Base-by-base conservation (phyloP, 2,888 invertebrate genomes). In the Nomada lathburiana region DNA sequence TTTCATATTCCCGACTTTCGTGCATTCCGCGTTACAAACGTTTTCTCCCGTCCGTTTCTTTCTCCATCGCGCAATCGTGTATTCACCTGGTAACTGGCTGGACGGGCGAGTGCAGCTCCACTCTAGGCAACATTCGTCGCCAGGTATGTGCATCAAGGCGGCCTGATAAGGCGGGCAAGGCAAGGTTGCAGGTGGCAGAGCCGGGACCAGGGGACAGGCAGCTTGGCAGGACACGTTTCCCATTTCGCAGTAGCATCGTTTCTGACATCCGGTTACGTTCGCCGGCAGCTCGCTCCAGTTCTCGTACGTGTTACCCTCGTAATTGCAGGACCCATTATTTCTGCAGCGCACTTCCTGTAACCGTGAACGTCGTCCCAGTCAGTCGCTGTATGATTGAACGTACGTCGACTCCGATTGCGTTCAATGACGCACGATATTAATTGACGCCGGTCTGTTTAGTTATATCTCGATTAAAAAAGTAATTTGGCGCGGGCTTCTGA, bases 281-380 rank as follows among this genome's bases (percentile, higher is more conserved):
- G 95, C 94, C 0, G 98, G 98, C 63, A 98, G 96, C 89, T 97
- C 96, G 75, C 97, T 97, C 97, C 97, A 98, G 93, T 98, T 98
- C 53, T 93, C 93, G 90, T 94, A 94, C 74, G 90, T 92, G 57
- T 95, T 94, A 55, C 96, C 97, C 84, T 96, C 96, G 90, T 97
- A 97, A 71, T 95, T 94, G 90, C 98, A 98, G 0, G 97, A 97
- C 0, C 98, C 98, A 91, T 98, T 98, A 92, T 96, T 96, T 78
- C 96, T 95, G 87, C 98, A 98, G 52, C 95, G 95, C 80, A 98
- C 96, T 82, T 97, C 95, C 86, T 97, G 53, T 36, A 50, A 20
- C 18, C 16, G 52, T 7, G 26, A 69, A 18, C 50, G 55, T 62
- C 10, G 11, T 23, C 4, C 50, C 23, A 13, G 13, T 53, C 9